Base-by-base conservation (phyloP, 2,113 vertebrate genomes). In the Tiliqua scincoides region DNA sequence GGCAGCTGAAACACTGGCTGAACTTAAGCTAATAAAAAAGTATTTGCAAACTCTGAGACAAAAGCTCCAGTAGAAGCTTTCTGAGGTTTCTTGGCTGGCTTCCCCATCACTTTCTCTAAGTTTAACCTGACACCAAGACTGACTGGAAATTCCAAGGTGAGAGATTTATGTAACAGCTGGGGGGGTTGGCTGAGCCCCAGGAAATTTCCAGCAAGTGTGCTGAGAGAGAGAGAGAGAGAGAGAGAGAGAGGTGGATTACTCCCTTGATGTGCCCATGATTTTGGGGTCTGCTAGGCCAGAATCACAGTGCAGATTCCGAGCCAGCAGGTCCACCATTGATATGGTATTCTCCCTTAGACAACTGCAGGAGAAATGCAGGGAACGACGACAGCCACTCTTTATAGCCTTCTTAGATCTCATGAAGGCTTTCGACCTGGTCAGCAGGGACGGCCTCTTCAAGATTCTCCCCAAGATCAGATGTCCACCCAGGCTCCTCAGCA, bases 141-240 rank as follows among this genome's bases (percentile, higher is more conserved):
- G 76, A 73, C 57, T 74, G 78, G 68, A 73, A 86, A 80, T 73
- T 72, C 57, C 52, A 35, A 43, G n/a, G 70, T 37, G 57, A 73
- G 70, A 86, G 43, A 86, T 81, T 81, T 86, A 74, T 74, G 25
- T n/a, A 86, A 81, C 85, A 81, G 85, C 85, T 86, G 85, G 68
- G 40, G 68, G 40, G 2, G 21, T n/a, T 74, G 71, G n/a, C 32
- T 54, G 8, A 37, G 14, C 32, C 43, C 68, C 85, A 80, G 80
- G n/a, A 37, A 37, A 37, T 86, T 80, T 43, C 77, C 59, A 74
- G 23, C 37, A 81, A 37, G 43, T 81, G 43, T 54, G 57, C 54
- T 32, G 30, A 35, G 35, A 85, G 48, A 59, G 75, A n/a, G n/a
- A n/a, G n/a, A n/a, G n/a, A n/a, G n/a, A n/a, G n/a, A n/a, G n/a